Conservation (phyloP, 2,113 vertebrate species). For the Copsychus sechellarum region DNA sequence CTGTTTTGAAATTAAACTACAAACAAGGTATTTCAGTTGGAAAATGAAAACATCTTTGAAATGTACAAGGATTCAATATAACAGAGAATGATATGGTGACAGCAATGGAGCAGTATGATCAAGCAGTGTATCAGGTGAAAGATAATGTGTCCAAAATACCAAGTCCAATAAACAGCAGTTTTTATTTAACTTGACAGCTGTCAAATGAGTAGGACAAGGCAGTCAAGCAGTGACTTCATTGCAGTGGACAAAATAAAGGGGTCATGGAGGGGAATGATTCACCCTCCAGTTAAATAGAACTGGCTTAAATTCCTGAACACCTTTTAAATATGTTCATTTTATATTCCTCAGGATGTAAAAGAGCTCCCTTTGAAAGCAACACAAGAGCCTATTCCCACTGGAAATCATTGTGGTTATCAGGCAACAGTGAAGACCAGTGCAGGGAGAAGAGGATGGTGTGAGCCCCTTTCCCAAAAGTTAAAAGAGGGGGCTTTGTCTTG, state of each 20-base stretch:
- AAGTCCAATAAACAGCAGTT: slow-evolving; percentile 6
- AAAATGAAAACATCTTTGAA: slow-evolving; percentile 23
- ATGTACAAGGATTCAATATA: background rate
- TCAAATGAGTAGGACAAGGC: background rate
- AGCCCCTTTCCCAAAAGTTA: background rate
- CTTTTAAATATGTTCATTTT: background rate
- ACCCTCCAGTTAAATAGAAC: background rate
- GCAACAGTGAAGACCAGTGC: background rate
- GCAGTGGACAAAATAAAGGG: slow-evolving; percentile 6
- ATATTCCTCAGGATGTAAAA: background rate
- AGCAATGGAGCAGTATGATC: background rate
- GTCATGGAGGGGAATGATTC: background rate
- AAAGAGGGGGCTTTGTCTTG: background rate
- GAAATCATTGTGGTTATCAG: background rate
- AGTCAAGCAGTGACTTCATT: background rate
- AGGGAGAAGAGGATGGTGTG: background rate
- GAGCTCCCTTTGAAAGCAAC: background rate
- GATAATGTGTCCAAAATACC: slow-evolving; percentile 18
- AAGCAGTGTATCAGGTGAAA: slow-evolving; percentile 13
- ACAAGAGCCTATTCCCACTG: background rate
- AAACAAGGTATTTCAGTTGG: background rate
- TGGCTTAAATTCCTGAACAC: background rate
- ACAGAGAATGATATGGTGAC: background rate
- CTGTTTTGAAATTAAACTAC: background rate
- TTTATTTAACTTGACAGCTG: slow-evolving; percentile 50